These are phyloP conservation scores for Clarias pachynema DNA, from an alignment of 2,797 vertebrate genomes.

Conservation along the genomic window DNA sequence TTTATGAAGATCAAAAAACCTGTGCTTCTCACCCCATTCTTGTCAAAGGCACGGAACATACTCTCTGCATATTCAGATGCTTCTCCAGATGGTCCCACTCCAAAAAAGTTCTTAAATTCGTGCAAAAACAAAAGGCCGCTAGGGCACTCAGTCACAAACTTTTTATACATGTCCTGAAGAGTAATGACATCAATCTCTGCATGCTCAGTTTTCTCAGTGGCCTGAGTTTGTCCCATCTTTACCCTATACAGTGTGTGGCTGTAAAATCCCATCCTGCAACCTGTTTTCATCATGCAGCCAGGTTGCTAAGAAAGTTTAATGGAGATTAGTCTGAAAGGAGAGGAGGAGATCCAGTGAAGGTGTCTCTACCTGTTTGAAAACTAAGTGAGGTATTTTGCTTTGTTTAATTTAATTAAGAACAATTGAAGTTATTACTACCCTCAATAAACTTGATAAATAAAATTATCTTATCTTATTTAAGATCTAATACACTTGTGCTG, in stretches of 20 bases:
- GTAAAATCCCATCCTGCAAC: not conserved
- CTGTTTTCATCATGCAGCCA: conserved; percentile 5
- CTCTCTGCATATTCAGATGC: conserved; percentile 72
- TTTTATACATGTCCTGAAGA: conserved; percentile 78
- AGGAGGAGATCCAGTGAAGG: not conserved
- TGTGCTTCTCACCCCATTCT: conserved; percentile 72
- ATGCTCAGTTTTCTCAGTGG: conserved; percentile 55
- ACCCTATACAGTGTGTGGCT: not conserved
- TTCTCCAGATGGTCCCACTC: conserved; percentile 70
- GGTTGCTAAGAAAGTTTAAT: not conserved
- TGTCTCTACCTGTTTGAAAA: not conserved
- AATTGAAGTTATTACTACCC: not conserved
- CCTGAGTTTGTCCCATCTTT: conserved; percentile 73
- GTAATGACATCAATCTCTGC: conserved; percentile 70
- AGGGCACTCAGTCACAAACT: conserved; percentile 74
- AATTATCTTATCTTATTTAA: not conserved
- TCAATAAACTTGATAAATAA: not conserved
- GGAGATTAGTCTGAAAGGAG: conserved; percentile 11
- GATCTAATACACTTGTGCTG: not conserved
- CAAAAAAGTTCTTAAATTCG: conserved; percentile 79
- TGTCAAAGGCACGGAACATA: conserved; percentile 78
- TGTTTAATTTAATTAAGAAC: not conserved
- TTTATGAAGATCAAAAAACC: not conserved
- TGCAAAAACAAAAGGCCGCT: conserved; percentile 74
- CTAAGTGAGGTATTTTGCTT: not conserved